These are phyloP conservation scores for Neuroscelio doddi DNA, from an alignment of 2,888 invertebrate genomes.

Conservation along the genomic window DNA sequence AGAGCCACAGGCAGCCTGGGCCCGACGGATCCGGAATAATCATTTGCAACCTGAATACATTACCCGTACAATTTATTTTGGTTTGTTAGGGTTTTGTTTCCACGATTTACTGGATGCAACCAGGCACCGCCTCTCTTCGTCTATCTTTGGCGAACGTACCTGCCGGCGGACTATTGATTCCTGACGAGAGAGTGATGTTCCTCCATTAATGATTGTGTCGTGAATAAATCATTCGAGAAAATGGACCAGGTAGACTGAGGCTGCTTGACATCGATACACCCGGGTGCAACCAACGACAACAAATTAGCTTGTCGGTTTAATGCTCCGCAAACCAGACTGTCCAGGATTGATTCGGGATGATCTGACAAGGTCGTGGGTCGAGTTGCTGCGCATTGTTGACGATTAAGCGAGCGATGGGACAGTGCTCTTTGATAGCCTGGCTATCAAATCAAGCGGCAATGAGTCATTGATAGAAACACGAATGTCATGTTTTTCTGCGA, in stretches of 20 bases:
- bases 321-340: constrained; percentile 34
- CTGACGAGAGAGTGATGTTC: constrained; percentile 67
- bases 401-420: too few species aligned
- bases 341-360: constrained; percentile 35
- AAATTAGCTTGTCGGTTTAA: constrained; percentile 46
- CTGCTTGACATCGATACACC: constrained; percentile 39
- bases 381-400: too few species aligned
- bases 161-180: constrained; percentile 62
- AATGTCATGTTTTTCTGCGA: too few species aligned
- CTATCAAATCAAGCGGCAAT: too few species aligned
- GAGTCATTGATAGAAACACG: too few species aligned
- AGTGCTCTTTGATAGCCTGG: too few species aligned
- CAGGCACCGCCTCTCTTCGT: constrained; percentile 3
- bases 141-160: constrained; percentile 12
- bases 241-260: constrained; percentile 52
- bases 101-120: constrained; percentile 58
- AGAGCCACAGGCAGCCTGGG: constrained; percentile 61
- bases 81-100: constrained; percentile 66
- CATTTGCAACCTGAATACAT: constrained; percentile 69
- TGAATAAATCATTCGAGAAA: constrained; percentile 70
- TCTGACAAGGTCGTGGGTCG: neutral
- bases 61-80: constrained; percentile 67
- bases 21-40: constrained; percentile 67
- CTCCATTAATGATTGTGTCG: constrained; percentile 68
- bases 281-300: constrained; percentile 45